phyloP scores from a whole-genome alignment of 2,797 vertebrate species.

The Tapera naevia region DNA sequence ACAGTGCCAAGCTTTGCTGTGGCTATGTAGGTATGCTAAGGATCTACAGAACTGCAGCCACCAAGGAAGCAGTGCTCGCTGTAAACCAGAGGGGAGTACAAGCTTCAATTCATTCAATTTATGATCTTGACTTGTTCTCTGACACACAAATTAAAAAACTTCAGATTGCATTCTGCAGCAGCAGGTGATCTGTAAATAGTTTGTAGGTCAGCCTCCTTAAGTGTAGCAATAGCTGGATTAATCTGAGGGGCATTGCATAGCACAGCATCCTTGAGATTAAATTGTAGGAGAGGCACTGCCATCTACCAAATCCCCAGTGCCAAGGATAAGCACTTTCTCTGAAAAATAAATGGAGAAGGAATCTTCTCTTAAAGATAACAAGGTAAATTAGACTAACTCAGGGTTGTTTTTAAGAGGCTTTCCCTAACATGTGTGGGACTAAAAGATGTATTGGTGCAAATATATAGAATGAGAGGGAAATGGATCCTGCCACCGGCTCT shows the following conservation, averaged over 20 bases:
- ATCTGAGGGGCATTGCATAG: neutral
- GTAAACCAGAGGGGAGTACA: neutral
- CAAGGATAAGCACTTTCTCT: neutral
- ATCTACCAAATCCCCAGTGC: neutral
- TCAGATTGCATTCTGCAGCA: neutral
- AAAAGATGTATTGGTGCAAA: neutral
- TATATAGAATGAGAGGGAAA: conserved; percentile 7
- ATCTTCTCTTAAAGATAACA: neutral
- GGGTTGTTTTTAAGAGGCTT: conserved; percentile 33
- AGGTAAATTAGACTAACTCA: neutral
- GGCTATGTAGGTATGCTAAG: neutral
- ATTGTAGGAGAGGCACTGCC: neutral
- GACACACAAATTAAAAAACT: neutral
- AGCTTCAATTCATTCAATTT: neutral
- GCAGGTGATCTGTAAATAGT: neutral
- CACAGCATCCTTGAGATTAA: neutral
- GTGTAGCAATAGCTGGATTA: neutral
- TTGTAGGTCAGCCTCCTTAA: neutral
- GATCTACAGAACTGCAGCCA: neutral
- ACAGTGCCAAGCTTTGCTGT: neutral
- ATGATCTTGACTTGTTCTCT: neutral
- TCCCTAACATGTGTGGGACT: neutral
- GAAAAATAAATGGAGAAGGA: neutral
- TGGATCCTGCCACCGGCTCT: conserved; percentile 64
- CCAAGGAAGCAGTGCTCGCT: neutral